Conservation (phyloP, 2,797 vertebrate genomes). For the Leptoclinus maculatus region DNA sequence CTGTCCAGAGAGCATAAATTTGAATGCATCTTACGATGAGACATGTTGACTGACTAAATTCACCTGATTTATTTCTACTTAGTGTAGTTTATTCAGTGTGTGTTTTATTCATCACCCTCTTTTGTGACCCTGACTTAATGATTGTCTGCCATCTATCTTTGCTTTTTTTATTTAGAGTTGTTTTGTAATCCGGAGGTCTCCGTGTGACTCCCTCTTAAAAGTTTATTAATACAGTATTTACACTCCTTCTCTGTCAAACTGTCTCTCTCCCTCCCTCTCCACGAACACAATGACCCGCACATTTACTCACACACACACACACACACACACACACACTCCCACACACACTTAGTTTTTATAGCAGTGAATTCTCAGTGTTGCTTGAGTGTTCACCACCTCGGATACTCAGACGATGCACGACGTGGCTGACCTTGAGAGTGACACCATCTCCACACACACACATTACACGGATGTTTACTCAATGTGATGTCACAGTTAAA, state of each 20-base stretch:
- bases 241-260: conserved; percentile 7
- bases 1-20: neutral
- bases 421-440: conserved; percentile 36
- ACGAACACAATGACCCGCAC: conserved; percentile 1
- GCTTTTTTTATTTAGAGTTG: conserved; percentile 19
- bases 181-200: conserved; percentile 30
- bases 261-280: neutral
- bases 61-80: conserved; percentile 19
- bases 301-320: neutral
- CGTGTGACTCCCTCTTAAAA: neutral
- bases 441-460: conserved; percentile 10
- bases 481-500: neutral
- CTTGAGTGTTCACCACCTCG: conserved; percentile 6
- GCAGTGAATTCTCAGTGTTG: conserved; percentile 6
- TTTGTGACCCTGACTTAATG: conserved; percentile 33
- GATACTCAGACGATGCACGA: conserved; percentile 3
- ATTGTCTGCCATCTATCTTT: conserved; percentile 26
- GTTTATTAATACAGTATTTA: conserved; percentile 37
- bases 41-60: neutral
- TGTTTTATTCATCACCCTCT: conserved; percentile 29
- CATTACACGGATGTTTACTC: neutral
- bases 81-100: neutral
- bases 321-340: neutral
- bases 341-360: conserved; percentile 10
- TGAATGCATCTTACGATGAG: neutral